These are phyloP conservation scores for Nymphalis io DNA, from an alignment of 1,140 invertebrate genomes.

Conservation along the genomic window DNA sequence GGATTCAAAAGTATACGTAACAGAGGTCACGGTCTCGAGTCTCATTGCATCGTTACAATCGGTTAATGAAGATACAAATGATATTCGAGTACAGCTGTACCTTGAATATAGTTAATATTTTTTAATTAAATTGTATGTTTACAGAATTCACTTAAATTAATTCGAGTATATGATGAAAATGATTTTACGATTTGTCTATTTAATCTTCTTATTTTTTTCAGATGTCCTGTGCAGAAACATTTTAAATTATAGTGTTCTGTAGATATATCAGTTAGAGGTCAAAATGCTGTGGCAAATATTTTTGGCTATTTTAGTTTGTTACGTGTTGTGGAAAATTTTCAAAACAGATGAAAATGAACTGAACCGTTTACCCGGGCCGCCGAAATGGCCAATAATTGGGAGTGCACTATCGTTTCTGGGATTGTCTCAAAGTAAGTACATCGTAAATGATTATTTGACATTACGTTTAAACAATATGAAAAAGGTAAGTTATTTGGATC, in stretches of 20 bases:
- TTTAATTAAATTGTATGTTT: too few relatives aligned
- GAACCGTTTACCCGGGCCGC: constrained; percentile 40
- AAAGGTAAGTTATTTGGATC: too few relatives aligned
- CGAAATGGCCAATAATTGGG: constrained; percentile 36
- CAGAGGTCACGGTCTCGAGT: too few relatives aligned
- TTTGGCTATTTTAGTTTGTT: constrained; percentile 13
- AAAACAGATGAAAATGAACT: constrained; percentile 20
- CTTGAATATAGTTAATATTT: too few relatives aligned
- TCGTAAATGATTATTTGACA: not conserved
- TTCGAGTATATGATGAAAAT: too few relatives aligned
- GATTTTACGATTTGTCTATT: too few relatives aligned
- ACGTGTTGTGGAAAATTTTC: constrained; percentile 16
- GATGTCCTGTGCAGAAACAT: not conserved
- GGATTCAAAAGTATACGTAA: too few relatives aligned
- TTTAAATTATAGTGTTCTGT: not conserved
- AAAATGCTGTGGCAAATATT: constrained; percentile 29
- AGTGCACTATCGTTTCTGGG: constrained; percentile 28
- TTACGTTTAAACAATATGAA: not conserved
- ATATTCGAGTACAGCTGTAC: too few relatives aligned
- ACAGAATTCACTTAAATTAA: too few relatives aligned
- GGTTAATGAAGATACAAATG: too few relatives aligned
- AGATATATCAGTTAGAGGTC: not conserved
- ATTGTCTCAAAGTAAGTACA: constrained; percentile 17
- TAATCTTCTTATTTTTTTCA: not conserved
- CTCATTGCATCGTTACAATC: too few relatives aligned